A percentile compares a stretch with the other conserved stretches of the same genome.
These are phyloP conservation scores for Andricus quercusramuli DNA, from an alignment of 2,888 invertebrate species.

Conservation along the genomic window DNA sequence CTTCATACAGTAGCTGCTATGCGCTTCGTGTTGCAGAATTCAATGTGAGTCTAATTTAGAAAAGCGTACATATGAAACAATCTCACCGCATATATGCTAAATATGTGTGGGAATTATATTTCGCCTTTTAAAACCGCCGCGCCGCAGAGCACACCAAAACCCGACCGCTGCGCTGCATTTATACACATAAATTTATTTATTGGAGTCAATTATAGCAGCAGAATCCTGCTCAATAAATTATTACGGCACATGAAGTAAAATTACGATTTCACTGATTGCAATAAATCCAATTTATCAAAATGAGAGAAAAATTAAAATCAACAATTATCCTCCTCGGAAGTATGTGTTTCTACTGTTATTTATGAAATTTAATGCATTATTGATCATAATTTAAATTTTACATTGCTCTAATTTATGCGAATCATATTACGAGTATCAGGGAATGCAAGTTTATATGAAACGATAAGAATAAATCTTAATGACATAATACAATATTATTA, in stretches of 20 bases:
- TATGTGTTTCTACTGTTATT: neutral
- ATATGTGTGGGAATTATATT: conserved; percentile 35
- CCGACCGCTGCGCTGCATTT: neutral
- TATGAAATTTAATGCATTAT: neutral
- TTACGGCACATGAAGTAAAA: neutral
- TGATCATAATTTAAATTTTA: too few species aligned
- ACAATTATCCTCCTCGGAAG: neutral
- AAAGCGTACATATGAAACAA: conserved; percentile 38
- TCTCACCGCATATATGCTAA: conserved; percentile 27
- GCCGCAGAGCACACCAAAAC: neutral
- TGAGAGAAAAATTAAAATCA: conserved; percentile 2
- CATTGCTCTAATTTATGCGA: too few species aligned
- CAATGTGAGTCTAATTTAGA: conserved; percentile 33
- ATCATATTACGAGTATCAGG: too few species aligned
- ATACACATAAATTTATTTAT: neutral
- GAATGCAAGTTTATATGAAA: too few species aligned
- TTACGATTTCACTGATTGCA: neutral
- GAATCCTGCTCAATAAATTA: neutral
- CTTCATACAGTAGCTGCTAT: conserved; percentile 16
- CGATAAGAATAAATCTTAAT: too few species aligned
- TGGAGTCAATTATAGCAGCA: neutral
- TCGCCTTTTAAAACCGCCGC: conserved; percentile 9
- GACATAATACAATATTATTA: too few species aligned
- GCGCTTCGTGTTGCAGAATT: conserved; percentile 16
- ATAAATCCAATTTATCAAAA: neutral